Percentiles rank a stretch among this genome's conserved stretches.
phyloP scores from a whole-genome alignment of 2,797 vertebrate genomes.

The Sebastes diaconus region DNA sequence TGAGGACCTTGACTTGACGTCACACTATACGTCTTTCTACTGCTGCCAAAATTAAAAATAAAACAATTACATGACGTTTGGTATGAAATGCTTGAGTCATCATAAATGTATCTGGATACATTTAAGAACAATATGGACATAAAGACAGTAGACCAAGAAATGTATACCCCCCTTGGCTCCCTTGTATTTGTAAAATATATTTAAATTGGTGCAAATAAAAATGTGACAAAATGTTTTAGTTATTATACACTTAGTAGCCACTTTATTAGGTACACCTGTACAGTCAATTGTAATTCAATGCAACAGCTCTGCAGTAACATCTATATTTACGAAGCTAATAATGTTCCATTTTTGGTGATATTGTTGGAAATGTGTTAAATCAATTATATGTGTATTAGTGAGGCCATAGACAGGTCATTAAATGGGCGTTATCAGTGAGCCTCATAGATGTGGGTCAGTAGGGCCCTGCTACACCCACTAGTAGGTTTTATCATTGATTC shows the following conservation, averaged over 20 bases:
- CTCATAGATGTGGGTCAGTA: no score
- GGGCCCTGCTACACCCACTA: no score
- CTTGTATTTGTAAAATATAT: neutral
- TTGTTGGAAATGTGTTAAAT: neutral
- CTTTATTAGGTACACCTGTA: neutral
- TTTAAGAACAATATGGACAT: neutral
- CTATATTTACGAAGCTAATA: no score
- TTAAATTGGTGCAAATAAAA: neutral
- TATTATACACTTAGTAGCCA: neutral
- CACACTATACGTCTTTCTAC: neutral
- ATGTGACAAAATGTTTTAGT: neutral
- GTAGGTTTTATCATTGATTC: no score
- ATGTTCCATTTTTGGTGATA: neutral
- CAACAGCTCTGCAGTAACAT: neutral
- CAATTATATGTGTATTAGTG: neutral
- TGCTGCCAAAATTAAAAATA: neutral
- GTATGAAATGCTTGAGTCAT: neutral
- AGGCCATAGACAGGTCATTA: neutral
- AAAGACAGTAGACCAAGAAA: neutral
- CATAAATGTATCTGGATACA: neutral
- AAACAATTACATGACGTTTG: neutral
- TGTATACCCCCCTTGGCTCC: no score
- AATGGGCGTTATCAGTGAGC: no score
- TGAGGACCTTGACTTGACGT: neutral
- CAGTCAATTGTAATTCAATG: neutral